phyloP scores from a whole-genome alignment of 2,113 vertebrate species.

The Lycocorax pyrrhopterus region DNA sequence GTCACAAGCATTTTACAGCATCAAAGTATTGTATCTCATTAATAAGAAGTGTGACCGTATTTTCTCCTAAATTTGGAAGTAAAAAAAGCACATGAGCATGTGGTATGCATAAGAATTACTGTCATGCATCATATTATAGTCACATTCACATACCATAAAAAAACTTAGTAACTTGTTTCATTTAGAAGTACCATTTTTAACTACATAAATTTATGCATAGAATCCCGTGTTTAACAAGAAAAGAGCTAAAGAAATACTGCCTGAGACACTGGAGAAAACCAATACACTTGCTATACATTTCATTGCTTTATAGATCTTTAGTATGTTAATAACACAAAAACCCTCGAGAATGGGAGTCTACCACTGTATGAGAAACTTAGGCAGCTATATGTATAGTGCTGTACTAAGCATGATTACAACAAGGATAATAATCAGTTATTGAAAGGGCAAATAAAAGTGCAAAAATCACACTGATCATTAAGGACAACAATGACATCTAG shows the following conservation, averaged over 20 bases:
- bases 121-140: background rate
- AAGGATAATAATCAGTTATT: background rate
- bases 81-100: conserved; percentile 26
- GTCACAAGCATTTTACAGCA: conserved; percentile 26
- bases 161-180: background rate
- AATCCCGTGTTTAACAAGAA: background rate
- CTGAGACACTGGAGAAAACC: background rate
- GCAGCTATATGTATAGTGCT: background rate
- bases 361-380: background rate
- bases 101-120: conserved; percentile 47
- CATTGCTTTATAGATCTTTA: background rate
- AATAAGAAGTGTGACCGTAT: conserved; percentile 27
- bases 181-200: background rate
- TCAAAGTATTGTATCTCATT: conserved; percentile 8
- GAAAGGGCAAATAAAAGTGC: background rate
- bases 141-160: conserved; percentile 11
- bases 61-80: conserved; percentile 40
- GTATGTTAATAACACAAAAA: background rate
- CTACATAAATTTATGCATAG: background rate
- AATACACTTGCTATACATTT: background rate
- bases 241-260: background rate
- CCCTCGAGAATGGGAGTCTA: background rate
- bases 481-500: conserved; percentile 74
- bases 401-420: background rate
- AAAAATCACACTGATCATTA: background rate